Percentiles rank a stretch among this genome's conserved stretches.
These are phyloP conservation scores for Cyphomyrus discorhynchus DNA, from an alignment of 2,113 vertebrate genomes.

Conservation along the genomic window DNA sequence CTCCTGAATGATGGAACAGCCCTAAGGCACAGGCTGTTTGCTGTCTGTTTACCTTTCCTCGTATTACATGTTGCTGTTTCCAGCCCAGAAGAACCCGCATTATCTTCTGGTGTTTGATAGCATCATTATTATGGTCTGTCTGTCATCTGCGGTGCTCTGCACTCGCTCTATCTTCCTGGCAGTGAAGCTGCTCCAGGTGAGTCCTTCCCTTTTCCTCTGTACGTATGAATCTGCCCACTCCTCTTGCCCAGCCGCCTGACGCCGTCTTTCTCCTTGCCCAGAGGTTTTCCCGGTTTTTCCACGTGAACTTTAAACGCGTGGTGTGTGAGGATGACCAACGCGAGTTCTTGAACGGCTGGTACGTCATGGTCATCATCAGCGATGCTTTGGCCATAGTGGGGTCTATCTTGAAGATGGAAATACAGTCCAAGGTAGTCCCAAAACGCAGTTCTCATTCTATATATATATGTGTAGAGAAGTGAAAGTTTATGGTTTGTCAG, in stretches of 20 bases:
- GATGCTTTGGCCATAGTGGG: slow-evolving; percentile 84
- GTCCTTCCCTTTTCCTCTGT: slow-evolving; percentile 11
- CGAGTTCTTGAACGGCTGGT: slow-evolving; percentile 93
- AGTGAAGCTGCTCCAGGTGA: slow-evolving; percentile 77
- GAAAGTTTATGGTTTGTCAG: neutral
- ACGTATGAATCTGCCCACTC: neutral
- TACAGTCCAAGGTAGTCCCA: slow-evolving; percentile 81
- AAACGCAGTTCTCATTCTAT: neutral
- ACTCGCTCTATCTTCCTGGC: slow-evolving; percentile 83
- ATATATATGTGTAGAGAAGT: neutral
- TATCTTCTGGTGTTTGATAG: slow-evolving; percentile 81
- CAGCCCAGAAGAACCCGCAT: slow-evolving; percentile 80
- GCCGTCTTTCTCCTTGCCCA: slow-evolving; percentile 38
- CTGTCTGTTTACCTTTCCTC: neutral
- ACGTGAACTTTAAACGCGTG: slow-evolving; percentile 67
- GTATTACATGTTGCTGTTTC: slow-evolving; percentile 4
- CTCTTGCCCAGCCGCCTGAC: neutral
- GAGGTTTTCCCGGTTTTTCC: slow-evolving; percentile 80
- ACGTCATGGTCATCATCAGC: slow-evolving; percentile 82
- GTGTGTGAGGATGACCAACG: slow-evolving; percentile 70
- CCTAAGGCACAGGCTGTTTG: neutral
- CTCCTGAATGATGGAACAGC: neutral
- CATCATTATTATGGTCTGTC: slow-evolving; percentile 77
- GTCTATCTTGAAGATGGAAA: slow-evolving; percentile 94
- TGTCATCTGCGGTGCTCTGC: slow-evolving; percentile 81